These are phyloP conservation scores for Pseudochromis fuscus DNA, from an alignment of 2,797 vertebrate species.

Conservation along the genomic window DNA sequence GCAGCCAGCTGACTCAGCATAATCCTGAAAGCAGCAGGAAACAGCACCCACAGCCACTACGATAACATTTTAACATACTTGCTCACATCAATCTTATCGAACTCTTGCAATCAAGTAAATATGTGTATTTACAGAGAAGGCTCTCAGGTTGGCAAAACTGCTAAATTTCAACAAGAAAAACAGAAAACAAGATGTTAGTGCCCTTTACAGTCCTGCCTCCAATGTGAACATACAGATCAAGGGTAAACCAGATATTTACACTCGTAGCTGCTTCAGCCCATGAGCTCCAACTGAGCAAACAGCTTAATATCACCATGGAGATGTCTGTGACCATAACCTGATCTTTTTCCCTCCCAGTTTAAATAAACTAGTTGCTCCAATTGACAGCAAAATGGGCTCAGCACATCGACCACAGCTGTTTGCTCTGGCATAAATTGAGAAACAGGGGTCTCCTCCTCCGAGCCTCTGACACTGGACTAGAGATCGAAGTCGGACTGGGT, in stretches of 20 bases:
- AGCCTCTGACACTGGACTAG: slow-evolving; percentile 4
- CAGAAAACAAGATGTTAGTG: not conserved
- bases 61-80: too few relatives aligned
- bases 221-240: slow-evolving; percentile 7
- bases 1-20: not conserved
- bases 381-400: slow-evolving; percentile 8
- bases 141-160: not conserved
- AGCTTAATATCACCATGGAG: slow-evolving; percentile 48
- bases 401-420: slow-evolving; percentile 1
- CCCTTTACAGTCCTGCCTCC: not conserved
- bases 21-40: not conserved
- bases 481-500: slow-evolving; percentile 13
- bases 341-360: slow-evolving; percentile 31
- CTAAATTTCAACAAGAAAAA: too few relatives aligned
- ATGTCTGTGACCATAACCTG: slow-evolving; percentile 37
- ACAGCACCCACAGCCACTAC: too few relatives aligned
- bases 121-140: not conserved
- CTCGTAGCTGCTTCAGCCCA: slow-evolving; percentile 16
- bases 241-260: slow-evolving; percentile 17
- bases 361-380: slow-evolving; percentile 46
- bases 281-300: slow-evolving; percentile 44
- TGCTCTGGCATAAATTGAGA: slow-evolving; percentile 36
- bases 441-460: slow-evolving; percentile 12
- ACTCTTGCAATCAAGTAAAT: not conserved
- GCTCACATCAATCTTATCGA: too few relatives aligned